Evolutionary conservation across 2,113 vertebrate species (phyloP).

Genomic region (Seriola quinqueradiata): DNA sequence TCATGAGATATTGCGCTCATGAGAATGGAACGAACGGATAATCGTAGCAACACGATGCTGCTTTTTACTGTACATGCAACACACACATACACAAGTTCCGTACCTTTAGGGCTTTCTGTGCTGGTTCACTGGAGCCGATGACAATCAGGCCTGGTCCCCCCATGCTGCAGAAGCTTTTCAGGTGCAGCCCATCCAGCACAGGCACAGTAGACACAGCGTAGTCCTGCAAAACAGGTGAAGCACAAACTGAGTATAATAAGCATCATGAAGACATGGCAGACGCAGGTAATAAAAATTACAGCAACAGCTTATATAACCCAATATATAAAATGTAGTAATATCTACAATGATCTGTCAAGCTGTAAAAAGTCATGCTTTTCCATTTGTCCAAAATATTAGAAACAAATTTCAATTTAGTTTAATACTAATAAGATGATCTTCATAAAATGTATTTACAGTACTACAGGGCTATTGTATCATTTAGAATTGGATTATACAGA

Average conservation of each 20-base stretch:
- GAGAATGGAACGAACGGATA: too few relatives aligned
- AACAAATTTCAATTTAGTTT: not conserved
- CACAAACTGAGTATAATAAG: not conserved
- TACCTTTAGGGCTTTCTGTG: constrained; percentile 98
- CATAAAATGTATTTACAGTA: not conserved
- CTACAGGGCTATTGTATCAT: not conserved
- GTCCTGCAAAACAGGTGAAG: constrained; percentile 76
- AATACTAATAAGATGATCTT: not conserved
- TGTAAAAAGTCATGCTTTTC: not conserved
- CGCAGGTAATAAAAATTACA: not conserved
- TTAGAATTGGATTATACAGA: not conserved
- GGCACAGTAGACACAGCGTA: constrained; percentile 96
- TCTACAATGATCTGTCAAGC: not conserved
- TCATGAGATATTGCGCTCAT: too few relatives aligned
- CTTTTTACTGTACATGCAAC: constrained; percentile 22
- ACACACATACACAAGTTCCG: constrained; percentile 38
- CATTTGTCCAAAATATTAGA: not conserved
- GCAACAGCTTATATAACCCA: not conserved
- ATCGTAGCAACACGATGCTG: constrained; percentile 3
- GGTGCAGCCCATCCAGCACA: constrained; percentile 88
- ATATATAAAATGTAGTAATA: not conserved
- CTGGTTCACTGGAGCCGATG: constrained; percentile 94
- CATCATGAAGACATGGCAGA: not conserved
- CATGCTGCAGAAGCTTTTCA: constrained; percentile 99
- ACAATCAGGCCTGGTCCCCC: constrained; percentile 95